Percentiles rank a stretch among this genome's conserved stretches.
These are phyloP conservation scores for Rhopalosiphum padi DNA, from an alignment of 1,140 invertebrate species.

Conservation along the genomic window DNA sequence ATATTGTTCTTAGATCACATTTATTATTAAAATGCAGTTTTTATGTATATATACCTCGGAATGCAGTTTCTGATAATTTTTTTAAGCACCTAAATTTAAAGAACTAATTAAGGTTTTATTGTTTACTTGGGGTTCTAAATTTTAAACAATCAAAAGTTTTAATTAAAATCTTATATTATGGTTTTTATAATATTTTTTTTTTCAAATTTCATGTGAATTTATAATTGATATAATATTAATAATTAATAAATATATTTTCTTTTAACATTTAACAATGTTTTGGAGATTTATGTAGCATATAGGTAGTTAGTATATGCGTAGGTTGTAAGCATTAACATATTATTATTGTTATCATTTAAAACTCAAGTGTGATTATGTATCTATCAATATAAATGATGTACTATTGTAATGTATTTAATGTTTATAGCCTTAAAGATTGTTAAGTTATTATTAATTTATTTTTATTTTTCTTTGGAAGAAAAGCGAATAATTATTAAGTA, in stretches of 20 bases:
- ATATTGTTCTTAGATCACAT: neutral
- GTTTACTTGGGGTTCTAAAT: neutral
- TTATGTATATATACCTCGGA: neutral
- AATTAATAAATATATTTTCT: no score
- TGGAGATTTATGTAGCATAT: no score
- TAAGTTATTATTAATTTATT: neutral
- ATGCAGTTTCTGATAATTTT: neutral
- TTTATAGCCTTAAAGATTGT: neutral
- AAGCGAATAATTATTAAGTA: neutral
- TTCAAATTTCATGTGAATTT: no score
- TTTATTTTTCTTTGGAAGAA: neutral
- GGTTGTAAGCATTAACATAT: neutral
- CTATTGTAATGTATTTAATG: neutral
- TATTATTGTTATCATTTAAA: neutral
- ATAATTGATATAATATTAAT: no score
- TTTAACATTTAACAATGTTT: no score
- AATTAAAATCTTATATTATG: neutral
- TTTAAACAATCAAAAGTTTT: neutral
- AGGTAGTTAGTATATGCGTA: no score
- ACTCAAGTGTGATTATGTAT: neutral
- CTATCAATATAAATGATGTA: neutral
- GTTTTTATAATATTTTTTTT: neutral
- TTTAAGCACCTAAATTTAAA: slow-evolving; percentile 5
- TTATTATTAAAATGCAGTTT: neutral
- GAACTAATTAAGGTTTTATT: neutral